phyloP scores from a whole-genome alignment of 1,140 invertebrate species.

The Coptotermes formosanus region DNA sequence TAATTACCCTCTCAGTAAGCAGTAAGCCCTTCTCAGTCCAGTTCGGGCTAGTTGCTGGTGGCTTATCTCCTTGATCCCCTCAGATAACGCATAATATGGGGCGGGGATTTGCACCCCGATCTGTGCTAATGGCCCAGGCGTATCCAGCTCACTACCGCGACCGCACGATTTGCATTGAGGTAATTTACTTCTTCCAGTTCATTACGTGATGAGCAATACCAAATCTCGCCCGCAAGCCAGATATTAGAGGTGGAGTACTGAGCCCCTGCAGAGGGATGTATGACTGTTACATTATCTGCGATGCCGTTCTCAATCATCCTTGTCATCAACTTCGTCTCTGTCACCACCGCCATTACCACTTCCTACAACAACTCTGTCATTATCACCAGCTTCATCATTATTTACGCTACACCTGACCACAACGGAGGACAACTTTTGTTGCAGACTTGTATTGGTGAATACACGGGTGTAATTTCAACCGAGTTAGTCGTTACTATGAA shows the following conservation, averaged over 20 bases:
- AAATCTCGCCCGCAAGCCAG: background rate
- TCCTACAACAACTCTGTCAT: background rate
- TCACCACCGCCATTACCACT: background rate
- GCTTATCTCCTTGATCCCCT: background rate
- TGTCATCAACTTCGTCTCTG: background rate
- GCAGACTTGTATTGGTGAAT: too few relatives aligned
- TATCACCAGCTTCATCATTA: background rate
- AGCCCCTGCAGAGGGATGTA: background rate
- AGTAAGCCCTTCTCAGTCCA: background rate
- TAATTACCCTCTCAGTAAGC: background rate
- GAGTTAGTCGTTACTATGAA: too few relatives aligned
- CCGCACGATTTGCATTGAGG: conserved; percentile 1
- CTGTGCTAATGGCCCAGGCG: background rate
- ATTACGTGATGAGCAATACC: background rate
- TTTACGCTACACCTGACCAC: background rate
- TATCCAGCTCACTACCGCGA: background rate
- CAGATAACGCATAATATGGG: background rate
- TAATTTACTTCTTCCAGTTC: conserved; percentile 7
- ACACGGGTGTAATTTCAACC: too few relatives aligned
- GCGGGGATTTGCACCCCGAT: background rate
- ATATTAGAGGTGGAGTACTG: too few relatives aligned
- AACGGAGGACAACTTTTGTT: too few relatives aligned
- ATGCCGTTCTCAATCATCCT: background rate
- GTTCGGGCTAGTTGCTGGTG: background rate
- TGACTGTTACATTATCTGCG: background rate